A percentile compares a stretch with the other conserved stretches of the same genome.
These are phyloP conservation scores for Diloba caeruleocephala DNA, from an alignment of 2,888 invertebrate species.

Conservation along the genomic window DNA sequence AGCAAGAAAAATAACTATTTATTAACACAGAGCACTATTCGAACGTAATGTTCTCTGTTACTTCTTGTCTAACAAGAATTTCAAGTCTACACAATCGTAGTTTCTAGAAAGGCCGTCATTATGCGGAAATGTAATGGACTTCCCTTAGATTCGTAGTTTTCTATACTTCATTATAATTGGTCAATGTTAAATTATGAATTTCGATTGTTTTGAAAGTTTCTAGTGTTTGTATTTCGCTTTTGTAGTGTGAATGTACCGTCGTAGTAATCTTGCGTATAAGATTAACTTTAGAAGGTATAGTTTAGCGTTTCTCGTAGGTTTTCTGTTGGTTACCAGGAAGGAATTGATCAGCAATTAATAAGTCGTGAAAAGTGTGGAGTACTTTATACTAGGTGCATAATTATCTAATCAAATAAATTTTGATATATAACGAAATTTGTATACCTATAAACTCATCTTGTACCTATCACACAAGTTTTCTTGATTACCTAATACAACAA, in stretches of 20 bases:
- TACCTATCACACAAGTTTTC: slow-evolving; percentile 15
- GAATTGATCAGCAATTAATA: slow-evolving; percentile 50
- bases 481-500: slow-evolving; percentile 1
- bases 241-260: slow-evolving; percentile 76
- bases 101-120: slow-evolving; percentile 55
- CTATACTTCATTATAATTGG: slow-evolving; percentile 44
- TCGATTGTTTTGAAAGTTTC: slow-evolving; percentile 42
- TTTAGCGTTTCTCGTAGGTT: slow-evolving; percentile 54
- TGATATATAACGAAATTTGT: not conserved
- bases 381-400: not conserved
- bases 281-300: slow-evolving; percentile 83
- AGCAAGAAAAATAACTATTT: slow-evolving; percentile 68
- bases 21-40: slow-evolving; percentile 68
- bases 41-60: slow-evolving; percentile 60
- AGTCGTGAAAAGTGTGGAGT: slow-evolving; percentile 5
- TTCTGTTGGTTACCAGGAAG: slow-evolving; percentile 31
- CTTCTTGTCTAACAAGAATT: slow-evolving; percentile 72
- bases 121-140: slow-evolving; percentile 56
- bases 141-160: slow-evolving; percentile 52
- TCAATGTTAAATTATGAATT: slow-evolving; percentile 50
- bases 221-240: slow-evolving; percentile 61
- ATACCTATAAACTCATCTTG: not conserved
- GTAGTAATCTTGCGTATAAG: slow-evolving; percentile 82
- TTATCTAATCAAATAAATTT: not conserved
- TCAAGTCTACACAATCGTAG: slow-evolving; percentile 54